Conservation (phyloP, 1,140 invertebrate genomes). For the Rhynchophorus ferrugineus region DNA sequence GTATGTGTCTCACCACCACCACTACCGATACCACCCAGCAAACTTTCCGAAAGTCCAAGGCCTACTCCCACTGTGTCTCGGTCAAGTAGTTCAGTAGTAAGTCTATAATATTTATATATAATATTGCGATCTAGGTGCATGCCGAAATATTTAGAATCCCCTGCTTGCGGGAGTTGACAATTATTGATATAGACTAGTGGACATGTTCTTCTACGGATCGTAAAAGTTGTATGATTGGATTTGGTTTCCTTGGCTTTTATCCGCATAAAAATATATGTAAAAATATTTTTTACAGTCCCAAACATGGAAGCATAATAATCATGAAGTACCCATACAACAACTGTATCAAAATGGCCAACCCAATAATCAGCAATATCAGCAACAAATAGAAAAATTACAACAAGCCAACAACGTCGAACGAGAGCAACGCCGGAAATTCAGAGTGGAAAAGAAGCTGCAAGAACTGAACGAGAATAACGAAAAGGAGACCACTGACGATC, state of each 20-base stretch:
- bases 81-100: slow-evolving; percentile 33
- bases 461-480: slow-evolving; percentile 58
- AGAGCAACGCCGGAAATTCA: slow-evolving; percentile 68
- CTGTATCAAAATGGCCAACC: slow-evolving; percentile 8
- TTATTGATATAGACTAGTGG: too few relatives aligned
- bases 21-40: slow-evolving; percentile 41
- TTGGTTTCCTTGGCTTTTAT: too few relatives aligned
- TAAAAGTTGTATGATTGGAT: too few relatives aligned
- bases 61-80: slow-evolving; percentile 39
- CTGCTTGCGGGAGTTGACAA: too few relatives aligned
- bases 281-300: slow-evolving; percentile 29
- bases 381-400: slow-evolving; percentile 19
- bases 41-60: slow-evolving; percentile 41
- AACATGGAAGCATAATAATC: slow-evolving; percentile 33
- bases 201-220: too few relatives aligned
- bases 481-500: slow-evolving; percentile 49
- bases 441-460: slow-evolving; percentile 78
- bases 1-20: slow-evolving; percentile 48
- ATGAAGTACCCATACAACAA: slow-evolving; percentile 26
- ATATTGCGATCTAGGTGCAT: neutral
- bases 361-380: slow-evolving; percentile 4
- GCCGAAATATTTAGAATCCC: neutral
- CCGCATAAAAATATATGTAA: too few relatives aligned
- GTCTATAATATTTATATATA: slow-evolving; percentile 1
- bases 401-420: slow-evolving; percentile 45